Conservation (phyloP, 2,113 vertebrate genomes). For the Chamaetylas fuelleborni region DNA sequence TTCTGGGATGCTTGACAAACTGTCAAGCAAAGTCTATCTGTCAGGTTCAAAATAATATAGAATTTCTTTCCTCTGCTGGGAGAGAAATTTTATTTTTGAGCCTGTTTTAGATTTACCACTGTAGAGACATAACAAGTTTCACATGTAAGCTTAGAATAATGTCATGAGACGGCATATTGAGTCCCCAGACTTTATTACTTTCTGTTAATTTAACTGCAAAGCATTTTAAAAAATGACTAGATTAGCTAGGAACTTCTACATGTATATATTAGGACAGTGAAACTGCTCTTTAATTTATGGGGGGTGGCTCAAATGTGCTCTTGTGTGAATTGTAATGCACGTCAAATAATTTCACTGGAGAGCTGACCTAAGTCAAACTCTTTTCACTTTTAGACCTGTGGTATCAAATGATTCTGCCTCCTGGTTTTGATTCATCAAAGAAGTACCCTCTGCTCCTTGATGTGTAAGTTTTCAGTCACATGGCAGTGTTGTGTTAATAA, state of each 20-base stretch:
- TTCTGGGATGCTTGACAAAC: background rate
- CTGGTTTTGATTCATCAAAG: conserved; percentile 86
- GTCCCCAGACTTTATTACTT: background rate
- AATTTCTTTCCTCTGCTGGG: background rate
- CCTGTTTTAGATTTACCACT: background rate
- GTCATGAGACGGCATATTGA: background rate
- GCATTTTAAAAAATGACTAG: rapidly evolving
- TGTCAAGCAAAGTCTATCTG: background rate
- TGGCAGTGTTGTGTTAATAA: conserved; percentile 8
- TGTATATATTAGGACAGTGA: background rate
- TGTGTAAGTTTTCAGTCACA: conserved; percentile 84
- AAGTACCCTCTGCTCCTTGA: conserved; percentile 94
- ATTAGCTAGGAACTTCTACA: background rate
- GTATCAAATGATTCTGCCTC: conserved; percentile 95
- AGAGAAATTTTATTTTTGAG: background rate
- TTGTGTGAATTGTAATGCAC: background rate
- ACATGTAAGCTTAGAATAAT: background rate
- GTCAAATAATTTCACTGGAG: background rate
- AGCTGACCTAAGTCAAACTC: background rate
- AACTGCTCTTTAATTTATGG: background rate
- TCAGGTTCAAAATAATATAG: background rate
- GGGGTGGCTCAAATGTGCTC: background rate
- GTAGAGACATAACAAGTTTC: background rate
- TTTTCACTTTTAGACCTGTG: conserved; percentile 82
- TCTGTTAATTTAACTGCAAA: background rate